Conservation (phyloP, 2,888 invertebrate species). For the Brachyptera putata region DNA sequence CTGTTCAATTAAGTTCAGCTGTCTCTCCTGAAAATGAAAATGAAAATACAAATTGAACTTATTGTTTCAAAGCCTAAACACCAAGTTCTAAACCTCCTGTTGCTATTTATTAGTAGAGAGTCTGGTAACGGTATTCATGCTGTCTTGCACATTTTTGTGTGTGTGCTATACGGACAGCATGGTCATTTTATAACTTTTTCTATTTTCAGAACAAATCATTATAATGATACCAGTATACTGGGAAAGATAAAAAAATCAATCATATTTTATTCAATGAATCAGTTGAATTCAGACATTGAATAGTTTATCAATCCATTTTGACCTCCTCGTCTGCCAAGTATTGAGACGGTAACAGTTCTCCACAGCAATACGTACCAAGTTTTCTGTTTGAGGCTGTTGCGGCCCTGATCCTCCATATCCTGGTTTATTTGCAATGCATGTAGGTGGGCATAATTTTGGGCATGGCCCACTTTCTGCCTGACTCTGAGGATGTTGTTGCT, state of each 20-base stretch:
- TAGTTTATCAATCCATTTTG: no score
- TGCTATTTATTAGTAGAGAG: not conserved
- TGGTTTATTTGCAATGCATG: conserved; percentile 6
- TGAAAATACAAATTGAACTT: not conserved
- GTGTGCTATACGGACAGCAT: not conserved
- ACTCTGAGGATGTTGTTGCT: conserved; percentile 8
- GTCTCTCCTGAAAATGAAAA: conserved; percentile 51
- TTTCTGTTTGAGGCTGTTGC: no score
- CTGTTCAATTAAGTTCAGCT: conserved; percentile 55
- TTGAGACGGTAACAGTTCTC: no score
- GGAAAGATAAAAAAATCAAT: no score
- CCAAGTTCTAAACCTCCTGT: no score
- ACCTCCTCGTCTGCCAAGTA: no score
- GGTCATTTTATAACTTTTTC: not conserved
- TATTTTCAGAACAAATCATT: no score
- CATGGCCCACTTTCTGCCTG: not conserved
- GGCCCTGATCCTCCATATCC: not conserved
- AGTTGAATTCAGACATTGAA: no score
- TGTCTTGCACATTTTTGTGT: not conserved
- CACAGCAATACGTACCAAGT: no score
- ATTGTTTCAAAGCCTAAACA: no score
- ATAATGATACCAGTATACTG: no score
- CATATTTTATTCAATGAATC: no score
- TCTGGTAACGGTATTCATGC: not conserved
- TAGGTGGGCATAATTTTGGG: not conserved